phyloP scores from a whole-genome alignment of 2,888 invertebrate genomes.

The Eumacrocentrus americanus region DNA sequence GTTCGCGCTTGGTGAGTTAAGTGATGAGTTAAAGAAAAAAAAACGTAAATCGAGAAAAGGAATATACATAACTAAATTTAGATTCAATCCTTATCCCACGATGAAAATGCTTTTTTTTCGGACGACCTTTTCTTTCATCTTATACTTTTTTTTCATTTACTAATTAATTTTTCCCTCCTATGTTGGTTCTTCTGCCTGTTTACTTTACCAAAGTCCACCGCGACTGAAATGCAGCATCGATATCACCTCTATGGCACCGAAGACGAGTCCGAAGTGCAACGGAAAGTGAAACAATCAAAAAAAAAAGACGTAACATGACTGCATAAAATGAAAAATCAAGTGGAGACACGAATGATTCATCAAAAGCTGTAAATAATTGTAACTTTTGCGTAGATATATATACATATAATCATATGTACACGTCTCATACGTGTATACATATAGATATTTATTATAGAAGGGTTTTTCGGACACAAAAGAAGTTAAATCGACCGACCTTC shows the following conservation, averaged over 20 bases:
- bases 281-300: conserved; percentile 50
- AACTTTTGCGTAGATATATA: conserved; percentile 33
- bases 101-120: conserved; percentile 23
- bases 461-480: background rate
- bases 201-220: conserved; percentile 59
- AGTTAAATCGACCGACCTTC: too few species aligned
- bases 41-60: conserved; percentile 4
- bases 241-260: conserved; percentile 64
- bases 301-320: conserved; percentile 2
- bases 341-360: conserved; percentile 27
- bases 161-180: conserved; percentile 36
- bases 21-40: conserved; percentile 41
- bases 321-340: background rate
- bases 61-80: too few species aligned
- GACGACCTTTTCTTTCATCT: conserved; percentile 27
- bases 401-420: conserved; percentile 8
- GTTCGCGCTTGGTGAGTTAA: conserved; percentile 63
- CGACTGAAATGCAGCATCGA: conserved; percentile 64
- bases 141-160: conserved; percentile 31
- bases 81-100: conserved; percentile 9
- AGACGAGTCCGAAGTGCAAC: conserved; percentile 50
- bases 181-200: conserved; percentile 32
- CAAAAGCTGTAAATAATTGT: conserved; percentile 37
- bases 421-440: background rate
- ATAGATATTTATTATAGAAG: background rate